phyloP scores from a whole-genome alignment of 2,113 vertebrate species.

The Gobius niger region DNA sequence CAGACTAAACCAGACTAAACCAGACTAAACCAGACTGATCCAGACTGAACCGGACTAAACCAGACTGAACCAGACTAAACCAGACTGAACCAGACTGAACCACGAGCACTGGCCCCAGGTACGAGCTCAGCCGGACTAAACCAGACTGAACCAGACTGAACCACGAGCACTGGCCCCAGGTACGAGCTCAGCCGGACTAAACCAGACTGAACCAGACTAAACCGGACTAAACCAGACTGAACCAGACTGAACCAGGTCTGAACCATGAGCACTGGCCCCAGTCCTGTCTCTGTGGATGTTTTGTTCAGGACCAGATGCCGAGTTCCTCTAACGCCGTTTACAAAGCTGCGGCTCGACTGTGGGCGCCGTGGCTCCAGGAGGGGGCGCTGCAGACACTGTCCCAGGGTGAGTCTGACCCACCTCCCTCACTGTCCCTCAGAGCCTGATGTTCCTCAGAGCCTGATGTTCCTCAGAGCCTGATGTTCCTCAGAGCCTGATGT shows the following conservation, averaged over 20 bases:
- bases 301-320: constrained; percentile 87
- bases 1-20: too few species aligned
- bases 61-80: too few species aligned
- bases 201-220: too few species aligned
- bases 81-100: constrained; percentile 64
- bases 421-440: not conserved
- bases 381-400: constrained; percentile 84
- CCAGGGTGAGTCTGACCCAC: constrained; percentile 75
- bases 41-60: too few species aligned
- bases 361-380: constrained; percentile 86
- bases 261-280: too few species aligned
- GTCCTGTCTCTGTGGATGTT: not conserved
- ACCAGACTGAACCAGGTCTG: too few species aligned
- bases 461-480: too few species aligned
- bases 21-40: too few species aligned
- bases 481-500: too few species aligned
- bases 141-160: constrained; percentile 57
- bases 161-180: constrained; percentile 98
- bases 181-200: constrained; percentile 40
- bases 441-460: not conserved
- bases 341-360: constrained; percentile 83
- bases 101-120: constrained; percentile 99
- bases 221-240: not conserved
- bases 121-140: not conserved
- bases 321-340: constrained; percentile 82